Evolutionary conservation across 2,888 invertebrate genomes (phyloP).

Genomic region (Epinotia nisella): DNA sequence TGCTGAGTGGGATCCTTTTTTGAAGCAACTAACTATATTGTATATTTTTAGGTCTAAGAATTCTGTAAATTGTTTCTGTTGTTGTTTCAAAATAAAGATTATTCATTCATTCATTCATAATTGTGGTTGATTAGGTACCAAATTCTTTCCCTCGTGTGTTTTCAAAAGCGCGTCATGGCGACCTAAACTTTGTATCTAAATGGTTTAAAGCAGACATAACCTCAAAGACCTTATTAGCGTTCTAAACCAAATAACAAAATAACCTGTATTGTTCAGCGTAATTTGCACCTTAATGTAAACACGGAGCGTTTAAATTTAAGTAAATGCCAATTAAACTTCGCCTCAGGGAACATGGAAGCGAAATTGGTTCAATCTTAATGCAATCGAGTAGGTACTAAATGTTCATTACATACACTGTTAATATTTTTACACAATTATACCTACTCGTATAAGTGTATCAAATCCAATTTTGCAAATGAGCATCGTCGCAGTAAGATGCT

Average conservation of each 20-base stretch:
- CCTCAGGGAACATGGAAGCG: neutral
- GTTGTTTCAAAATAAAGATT: too few relatives aligned
- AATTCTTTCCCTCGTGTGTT: neutral
- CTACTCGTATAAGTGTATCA: neutral
- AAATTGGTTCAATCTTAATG: slow-evolving; percentile 16
- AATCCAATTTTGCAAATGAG: neutral
- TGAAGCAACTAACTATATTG: too few relatives aligned
- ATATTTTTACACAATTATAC: neutral
- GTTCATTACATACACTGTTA: slow-evolving; percentile 12
- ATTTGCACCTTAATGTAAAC: slow-evolving; percentile 10
- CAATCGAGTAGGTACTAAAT: slow-evolving; percentile 4
- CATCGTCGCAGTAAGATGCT: neutral
- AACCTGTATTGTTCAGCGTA: neutral
- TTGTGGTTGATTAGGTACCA: neutral
- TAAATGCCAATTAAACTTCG: slow-evolving; percentile 11
- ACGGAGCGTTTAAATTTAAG: slow-evolving; percentile 11
- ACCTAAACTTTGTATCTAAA: slow-evolving; percentile 5
- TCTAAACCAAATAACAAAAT: slow-evolving; percentile 1
- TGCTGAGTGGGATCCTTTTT: too few relatives aligned
- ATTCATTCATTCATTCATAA: too few relatives aligned
- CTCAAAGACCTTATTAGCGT: slow-evolving; percentile 20
- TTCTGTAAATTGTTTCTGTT: too few relatives aligned
- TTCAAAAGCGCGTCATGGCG: slow-evolving; percentile 5
- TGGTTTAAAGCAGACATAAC: slow-evolving; percentile 3
- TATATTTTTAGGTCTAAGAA: too few relatives aligned